phyloP scores from a whole-genome alignment of 1,140 invertebrate genomes.

The Heliothis virescens region DNA sequence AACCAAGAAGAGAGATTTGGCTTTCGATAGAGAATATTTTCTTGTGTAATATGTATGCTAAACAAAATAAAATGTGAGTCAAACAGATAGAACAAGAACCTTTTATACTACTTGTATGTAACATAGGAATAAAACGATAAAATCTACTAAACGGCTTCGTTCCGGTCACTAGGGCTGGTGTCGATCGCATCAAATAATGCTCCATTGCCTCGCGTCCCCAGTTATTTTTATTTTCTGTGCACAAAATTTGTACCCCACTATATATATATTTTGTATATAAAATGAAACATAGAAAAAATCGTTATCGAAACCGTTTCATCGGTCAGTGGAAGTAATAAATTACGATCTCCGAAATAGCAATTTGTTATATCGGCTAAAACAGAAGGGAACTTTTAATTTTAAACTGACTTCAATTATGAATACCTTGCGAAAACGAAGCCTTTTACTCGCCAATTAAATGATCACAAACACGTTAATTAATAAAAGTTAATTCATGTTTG shows the following conservation, averaged over 20 bases:
- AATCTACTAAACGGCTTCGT: slow-evolving; percentile 30
- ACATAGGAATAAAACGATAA: slow-evolving; percentile 35
- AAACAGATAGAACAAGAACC: not conserved
- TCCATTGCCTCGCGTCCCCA: slow-evolving; percentile 30
- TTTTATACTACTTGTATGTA: not conserved
- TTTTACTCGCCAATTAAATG: not conserved
- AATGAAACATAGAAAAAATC: slow-evolving; percentile 1
- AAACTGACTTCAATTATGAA: not conserved
- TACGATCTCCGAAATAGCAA: not conserved
- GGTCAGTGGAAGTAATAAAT: slow-evolving; percentile 9
- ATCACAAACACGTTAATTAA: too few relatives aligned
- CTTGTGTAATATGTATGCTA: too few relatives aligned
- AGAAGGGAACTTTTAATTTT: not conserved
- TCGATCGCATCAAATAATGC: slow-evolving; percentile 42
- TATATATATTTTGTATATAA: slow-evolving; percentile 28
- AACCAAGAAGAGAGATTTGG: too few relatives aligned
- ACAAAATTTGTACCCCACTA: slow-evolving; percentile 10
- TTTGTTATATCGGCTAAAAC: slow-evolving; percentile 9
- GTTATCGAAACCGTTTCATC: slow-evolving; percentile 14
- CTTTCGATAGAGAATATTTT: too few relatives aligned
- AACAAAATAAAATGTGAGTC: not conserved
- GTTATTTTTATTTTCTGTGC: slow-evolving; percentile 37
- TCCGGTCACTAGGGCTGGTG: slow-evolving; percentile 25
- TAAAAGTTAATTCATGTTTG: too few relatives aligned
- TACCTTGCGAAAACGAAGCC: not conserved